Conservation (phyloP, 2,113 vertebrate genomes). For the Apteryx mantelli region DNA sequence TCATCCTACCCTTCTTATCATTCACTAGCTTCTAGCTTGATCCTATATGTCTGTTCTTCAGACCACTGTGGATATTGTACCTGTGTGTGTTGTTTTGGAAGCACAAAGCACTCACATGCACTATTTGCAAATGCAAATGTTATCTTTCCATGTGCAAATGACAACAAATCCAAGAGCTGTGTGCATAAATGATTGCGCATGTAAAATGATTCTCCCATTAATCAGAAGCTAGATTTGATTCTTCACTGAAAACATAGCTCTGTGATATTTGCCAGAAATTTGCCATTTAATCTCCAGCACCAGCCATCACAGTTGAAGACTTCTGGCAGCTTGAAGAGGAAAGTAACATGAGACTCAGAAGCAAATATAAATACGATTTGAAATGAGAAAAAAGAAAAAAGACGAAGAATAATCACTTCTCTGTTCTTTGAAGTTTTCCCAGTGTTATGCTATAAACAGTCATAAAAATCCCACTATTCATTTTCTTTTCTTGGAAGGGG, state of each 20-base stretch:
- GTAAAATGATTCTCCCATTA: background rate
- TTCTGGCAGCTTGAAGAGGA: constrained; percentile 7
- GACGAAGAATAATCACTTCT: background rate
- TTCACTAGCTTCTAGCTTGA: background rate
- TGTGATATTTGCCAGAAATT: constrained; percentile 19
- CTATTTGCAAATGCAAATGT: constrained; percentile 13
- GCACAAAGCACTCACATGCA: background rate
- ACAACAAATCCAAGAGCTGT: constrained; percentile 17
- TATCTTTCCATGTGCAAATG: background rate
- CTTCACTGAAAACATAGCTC: constrained; percentile 5
- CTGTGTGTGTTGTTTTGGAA: background rate
- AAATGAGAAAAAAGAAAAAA: background rate
- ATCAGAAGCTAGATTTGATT: constrained; percentile 7
- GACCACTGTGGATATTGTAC: background rate
- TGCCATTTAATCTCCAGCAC: background rate
- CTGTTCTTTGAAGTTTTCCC: background rate
- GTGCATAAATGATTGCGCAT: background rate
- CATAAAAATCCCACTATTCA: background rate
- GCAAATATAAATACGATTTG: constrained; percentile 12
- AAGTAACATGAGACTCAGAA: background rate
- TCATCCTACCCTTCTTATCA: background rate
- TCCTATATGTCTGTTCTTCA: background rate
- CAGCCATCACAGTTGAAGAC: background rate
- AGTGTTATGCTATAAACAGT: background rate
- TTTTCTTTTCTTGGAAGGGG: background rate